Evolutionary conservation across 2,113 vertebrate species (phyloP).

Genomic region (Pangasianodon gigas): DNA sequence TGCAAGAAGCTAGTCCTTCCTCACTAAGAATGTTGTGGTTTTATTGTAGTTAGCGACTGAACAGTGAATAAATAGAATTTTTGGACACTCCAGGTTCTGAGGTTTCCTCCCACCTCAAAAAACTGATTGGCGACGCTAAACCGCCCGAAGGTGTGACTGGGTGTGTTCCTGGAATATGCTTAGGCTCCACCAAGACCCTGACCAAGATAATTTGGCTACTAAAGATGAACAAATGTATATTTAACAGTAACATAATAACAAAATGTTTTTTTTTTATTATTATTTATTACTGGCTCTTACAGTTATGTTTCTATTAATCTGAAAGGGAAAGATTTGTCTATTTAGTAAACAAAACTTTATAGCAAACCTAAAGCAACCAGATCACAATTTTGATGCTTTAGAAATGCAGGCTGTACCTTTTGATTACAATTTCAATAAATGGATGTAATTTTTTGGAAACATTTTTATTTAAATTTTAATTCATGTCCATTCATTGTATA

Average conservation of each 20-base stretch:
- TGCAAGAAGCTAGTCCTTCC: background rate
- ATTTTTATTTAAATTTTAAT: too few relatives aligned
- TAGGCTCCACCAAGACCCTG: background rate
- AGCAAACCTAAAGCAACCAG: background rate
- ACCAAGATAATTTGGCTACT: background rate
- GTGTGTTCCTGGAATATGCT: background rate
- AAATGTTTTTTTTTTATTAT: background rate
- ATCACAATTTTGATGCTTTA: background rate
- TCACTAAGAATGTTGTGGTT: background rate
- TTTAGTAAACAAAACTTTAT: background rate
- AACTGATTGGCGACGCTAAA: background rate
- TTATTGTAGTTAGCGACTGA: background rate
- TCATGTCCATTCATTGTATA: background rate
- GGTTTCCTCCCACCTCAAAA: background rate
- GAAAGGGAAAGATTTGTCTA: background rate
- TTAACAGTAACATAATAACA: background rate
- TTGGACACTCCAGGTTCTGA: background rate
- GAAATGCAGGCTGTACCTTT: background rate
- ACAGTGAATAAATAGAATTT: background rate
- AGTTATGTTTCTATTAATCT: background rate
- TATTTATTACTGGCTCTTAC: background rate
- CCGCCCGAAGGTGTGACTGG: background rate
- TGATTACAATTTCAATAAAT: background rate
- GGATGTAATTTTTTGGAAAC: background rate
- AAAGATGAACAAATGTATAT: background rate